Evolutionary conservation across 2,113 vertebrate genomes (phyloP).

Genomic region (Notechis scutatus): DNA sequence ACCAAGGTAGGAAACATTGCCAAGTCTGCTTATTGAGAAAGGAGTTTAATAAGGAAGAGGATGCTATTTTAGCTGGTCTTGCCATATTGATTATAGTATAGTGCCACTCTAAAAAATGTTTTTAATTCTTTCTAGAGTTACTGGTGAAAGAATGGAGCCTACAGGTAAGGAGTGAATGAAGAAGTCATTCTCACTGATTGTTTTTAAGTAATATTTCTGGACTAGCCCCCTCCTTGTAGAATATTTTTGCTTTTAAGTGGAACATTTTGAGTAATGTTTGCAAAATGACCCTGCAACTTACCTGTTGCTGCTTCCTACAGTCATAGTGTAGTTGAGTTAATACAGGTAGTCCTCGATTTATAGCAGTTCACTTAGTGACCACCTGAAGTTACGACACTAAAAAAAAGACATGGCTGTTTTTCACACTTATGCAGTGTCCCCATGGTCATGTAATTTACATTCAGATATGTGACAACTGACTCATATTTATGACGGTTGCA

Average conservation of each 20-base stretch:
- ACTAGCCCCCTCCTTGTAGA: neutral
- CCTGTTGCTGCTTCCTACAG: neutral
- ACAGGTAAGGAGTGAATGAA: neutral
- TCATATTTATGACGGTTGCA: too few species aligned
- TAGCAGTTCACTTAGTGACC: too few species aligned
- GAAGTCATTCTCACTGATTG: neutral
- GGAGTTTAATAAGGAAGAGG: neutral
- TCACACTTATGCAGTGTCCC: too few species aligned
- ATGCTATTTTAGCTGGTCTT: neutral
- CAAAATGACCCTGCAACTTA: neutral
- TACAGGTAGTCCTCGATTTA: too few species aligned
- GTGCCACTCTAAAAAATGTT: neutral
- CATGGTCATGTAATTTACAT: too few species aligned
- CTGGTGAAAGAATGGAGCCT: neutral
- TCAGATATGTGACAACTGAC: too few species aligned
- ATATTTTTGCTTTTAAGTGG: neutral
- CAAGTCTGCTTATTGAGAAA: neutral
- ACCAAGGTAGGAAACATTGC: neutral
- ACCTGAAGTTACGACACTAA: too few species aligned
- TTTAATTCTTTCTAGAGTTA: neutral
- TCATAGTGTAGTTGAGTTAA: neutral
- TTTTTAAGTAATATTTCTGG: neutral
- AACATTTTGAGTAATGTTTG: neutral
- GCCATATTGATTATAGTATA: neutral
- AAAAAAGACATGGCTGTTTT: too few species aligned